Evolutionary conservation across 2,888 invertebrate species (phyloP).

Genomic region (Drosophila limbata): DNA sequence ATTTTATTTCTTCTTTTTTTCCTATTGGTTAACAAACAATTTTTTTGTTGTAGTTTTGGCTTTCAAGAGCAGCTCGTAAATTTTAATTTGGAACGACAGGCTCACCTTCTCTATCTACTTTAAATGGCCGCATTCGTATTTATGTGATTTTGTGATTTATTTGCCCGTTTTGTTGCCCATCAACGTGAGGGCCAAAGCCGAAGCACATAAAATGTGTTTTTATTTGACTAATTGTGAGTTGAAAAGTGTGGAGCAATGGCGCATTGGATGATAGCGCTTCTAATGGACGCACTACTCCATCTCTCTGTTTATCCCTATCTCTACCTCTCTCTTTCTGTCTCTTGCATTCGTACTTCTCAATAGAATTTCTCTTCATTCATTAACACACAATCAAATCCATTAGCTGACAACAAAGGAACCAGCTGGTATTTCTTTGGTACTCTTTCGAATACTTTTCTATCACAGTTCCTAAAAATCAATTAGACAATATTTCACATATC

Average conservation of each 20-base stretch:
- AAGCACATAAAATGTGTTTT: conserved; percentile 63
- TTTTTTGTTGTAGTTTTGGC: conserved; percentile 56
- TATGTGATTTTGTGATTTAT: conserved; percentile 80
- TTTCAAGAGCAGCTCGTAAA: conserved; percentile 82
- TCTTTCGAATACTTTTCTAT: conserved; percentile 27
- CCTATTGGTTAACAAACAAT: conserved; percentile 66
- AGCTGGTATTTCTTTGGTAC: conserved; percentile 37
- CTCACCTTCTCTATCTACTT: conserved; percentile 57
- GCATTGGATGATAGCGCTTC: conserved; percentile 26
- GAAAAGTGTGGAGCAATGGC: conserved; percentile 61
- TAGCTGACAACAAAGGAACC: conserved; percentile 58
- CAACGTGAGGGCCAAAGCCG: conserved; percentile 50
- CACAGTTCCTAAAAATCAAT: conserved; percentile 63
- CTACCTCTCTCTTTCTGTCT: conserved; percentile 8
- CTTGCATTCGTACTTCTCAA: conserved; percentile 13
- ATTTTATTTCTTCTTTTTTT: conserved; percentile 32
- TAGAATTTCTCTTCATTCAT: conserved; percentile 65
- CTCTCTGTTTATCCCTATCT: not conserved
- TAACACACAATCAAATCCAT: conserved; percentile 79
- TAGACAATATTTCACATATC: conserved; percentile 68
- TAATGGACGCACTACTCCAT: conserved; percentile 29
- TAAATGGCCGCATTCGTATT: conserved; percentile 53
- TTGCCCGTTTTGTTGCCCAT: conserved; percentile 79
- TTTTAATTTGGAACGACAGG: conserved; percentile 78
- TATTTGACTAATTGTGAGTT: conserved; percentile 64